Evolutionary conservation across 2,113 vertebrate genomes (phyloP), one percentile per base, ranked within the genome.

Genomic region (Tragelaphus strepsiceros): DNA sequence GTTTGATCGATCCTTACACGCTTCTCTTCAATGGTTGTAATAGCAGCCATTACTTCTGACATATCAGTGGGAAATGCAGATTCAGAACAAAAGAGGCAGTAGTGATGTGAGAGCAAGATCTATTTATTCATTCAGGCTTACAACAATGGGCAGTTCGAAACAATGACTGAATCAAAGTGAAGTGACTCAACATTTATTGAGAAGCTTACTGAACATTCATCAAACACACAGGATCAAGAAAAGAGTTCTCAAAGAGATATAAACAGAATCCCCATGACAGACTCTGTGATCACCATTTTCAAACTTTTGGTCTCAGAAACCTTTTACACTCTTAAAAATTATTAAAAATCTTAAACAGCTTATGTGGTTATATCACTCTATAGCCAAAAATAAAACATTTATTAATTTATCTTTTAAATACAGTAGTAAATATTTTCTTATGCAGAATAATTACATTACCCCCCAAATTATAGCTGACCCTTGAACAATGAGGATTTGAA

Each of bases 21-120:
- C 85, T 91, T 97, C 46, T 54, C 53, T 74, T 83, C 86, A 91
- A 91, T 67, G 83, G 91, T 61, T 19, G 0, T 91, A 93, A 80
- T 86, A 94, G 64, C 71, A 43, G 54, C 83, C 62, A 58, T 96
- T 90, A 95, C 81, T 91, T 88, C 51, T 87, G 97, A 93, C 35
- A 80, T 21, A 43, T 95, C 94, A 74, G 74, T 43, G 62, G 62
- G 71, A 93, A 91, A 74, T 58, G 87, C 58, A 43, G 67, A 83
- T 85, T 81, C 54, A 8, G 53, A 39, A 83, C 24, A 86, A 91
- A 88, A 22, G 19, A 10, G 87, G 35, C 28, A n/a, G 39, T 17
- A 26, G 77, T 28, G 32, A 82, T 43, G 61, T 56, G 54, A 92
- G 46, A 80, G 43, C 26, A 82, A 62, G 30, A 82, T 32, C 56